Conservation (phyloP, 2,797 vertebrate genomes). For the Simalia tracyae region DNA sequence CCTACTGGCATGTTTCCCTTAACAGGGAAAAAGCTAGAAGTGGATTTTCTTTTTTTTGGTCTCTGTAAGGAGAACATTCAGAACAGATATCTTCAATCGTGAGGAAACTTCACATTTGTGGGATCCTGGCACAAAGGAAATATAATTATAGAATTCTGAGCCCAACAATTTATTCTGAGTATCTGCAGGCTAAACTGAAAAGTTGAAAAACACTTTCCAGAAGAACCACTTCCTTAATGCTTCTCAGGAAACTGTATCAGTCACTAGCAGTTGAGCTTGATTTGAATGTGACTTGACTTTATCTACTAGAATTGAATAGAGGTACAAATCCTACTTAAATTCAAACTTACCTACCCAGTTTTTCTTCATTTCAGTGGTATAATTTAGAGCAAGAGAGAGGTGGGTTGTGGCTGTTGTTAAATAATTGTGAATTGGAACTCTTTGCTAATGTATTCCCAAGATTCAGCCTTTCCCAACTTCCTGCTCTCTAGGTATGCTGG, state of each 20-base stretch:
- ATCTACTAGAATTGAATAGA: too few species aligned
- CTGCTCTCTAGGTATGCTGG: neutral
- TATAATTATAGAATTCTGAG: neutral
- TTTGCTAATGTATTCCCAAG: neutral
- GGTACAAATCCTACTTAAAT: too few species aligned
- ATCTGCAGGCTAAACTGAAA: neutral
- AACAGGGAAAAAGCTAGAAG: neutral
- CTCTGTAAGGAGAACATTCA: neutral
- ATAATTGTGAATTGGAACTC: neutral
- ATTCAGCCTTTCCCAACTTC: neutral
- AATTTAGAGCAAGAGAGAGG: too few species aligned
- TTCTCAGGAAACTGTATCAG: neutral
- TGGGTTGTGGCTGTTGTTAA: neutral
- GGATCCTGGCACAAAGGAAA: neutral
- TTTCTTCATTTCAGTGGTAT: too few species aligned
- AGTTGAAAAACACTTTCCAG: neutral
- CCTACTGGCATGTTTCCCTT: neutral
- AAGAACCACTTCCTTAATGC: neutral
- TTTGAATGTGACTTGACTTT: neutral
- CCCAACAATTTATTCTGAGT: neutral
- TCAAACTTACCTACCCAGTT: too few species aligned
- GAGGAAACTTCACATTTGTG: neutral
- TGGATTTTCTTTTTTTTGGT: neutral
- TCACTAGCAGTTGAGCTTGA: neutral
- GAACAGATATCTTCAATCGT: neutral